Percentiles rank a stretch among this genome's conserved stretches.
phyloP scores from a whole-genome alignment of 53 echinoderm and acorn worm species.

The Astropecten irregularis region DNA sequence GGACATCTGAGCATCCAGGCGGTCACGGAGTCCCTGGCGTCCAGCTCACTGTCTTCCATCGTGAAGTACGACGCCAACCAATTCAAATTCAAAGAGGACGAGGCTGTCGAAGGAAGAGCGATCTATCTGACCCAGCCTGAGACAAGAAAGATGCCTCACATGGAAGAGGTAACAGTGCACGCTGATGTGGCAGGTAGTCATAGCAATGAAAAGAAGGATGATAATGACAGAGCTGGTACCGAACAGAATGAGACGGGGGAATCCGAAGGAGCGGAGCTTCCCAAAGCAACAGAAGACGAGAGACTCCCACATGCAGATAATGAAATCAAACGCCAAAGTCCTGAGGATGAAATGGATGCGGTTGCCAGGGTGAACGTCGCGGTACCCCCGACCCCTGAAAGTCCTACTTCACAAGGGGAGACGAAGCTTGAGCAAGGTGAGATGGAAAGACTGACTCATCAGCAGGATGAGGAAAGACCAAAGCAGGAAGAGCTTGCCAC shows the following conservation, averaged over 20 bases:
- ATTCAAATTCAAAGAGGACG: conserved; percentile 29
- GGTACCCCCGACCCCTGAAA: not conserved
- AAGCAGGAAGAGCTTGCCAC: not conserved
- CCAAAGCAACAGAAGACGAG: not conserved
- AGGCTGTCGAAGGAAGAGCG: not conserved
- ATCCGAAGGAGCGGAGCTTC: not conserved
- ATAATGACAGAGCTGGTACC: not conserved
- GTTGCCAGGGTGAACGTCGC: conserved; percentile 26
- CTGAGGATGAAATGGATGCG: conserved; percentile 9
- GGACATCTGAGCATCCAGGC: not conserved
- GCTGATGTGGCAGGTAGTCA: not conserved
- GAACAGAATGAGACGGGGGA: not conserved
- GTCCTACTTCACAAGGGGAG: not conserved
- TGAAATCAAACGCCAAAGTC: no score
- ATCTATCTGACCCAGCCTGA: conserved; percentile 29
- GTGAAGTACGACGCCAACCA: not conserved
- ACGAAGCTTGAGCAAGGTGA: not conserved
- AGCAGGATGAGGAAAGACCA: not conserved
- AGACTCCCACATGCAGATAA: not conserved
- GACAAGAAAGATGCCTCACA: not conserved
- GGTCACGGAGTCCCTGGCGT: conserved; percentile 4
- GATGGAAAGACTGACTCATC: not conserved
- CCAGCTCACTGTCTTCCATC: conserved; percentile 12
- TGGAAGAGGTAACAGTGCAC: not conserved
- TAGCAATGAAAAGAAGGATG: not conserved